Evolutionary conservation across 2,797 vertebrate species (phyloP).

Genomic region (Neosilurus hyrtlii): DNA sequence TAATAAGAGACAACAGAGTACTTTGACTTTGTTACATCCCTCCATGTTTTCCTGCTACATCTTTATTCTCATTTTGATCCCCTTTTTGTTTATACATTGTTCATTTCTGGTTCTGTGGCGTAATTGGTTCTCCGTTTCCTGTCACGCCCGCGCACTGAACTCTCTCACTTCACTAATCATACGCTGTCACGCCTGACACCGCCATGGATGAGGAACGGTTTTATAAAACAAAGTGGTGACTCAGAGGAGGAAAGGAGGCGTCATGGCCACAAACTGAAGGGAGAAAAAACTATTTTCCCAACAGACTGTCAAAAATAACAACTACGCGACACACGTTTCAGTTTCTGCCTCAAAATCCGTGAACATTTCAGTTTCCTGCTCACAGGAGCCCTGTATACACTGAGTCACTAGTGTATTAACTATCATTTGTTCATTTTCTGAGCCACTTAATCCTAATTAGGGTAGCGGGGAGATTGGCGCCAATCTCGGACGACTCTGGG

Average conservation of each 20-base stretch:
- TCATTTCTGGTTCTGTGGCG: not conserved
- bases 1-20: not conserved
- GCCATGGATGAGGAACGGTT: not conserved
- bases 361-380: not conserved
- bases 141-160: not conserved
- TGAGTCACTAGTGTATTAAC: no score
- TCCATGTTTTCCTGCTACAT: not conserved
- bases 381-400: no score
- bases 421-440: no score
- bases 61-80: not conserved
- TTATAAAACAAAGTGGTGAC: conserved; percentile 3
- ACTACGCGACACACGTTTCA: not conserved
- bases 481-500: no score
- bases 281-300: not conserved
- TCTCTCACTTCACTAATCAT: conserved; percentile 8
- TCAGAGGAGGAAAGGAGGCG: not conserved
- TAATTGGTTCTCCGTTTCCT: not conserved
- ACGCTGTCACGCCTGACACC: not conserved
- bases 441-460: no score
- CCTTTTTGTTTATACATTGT: not conserved
- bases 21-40: not conserved
- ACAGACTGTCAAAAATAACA: not conserved
- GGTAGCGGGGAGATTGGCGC: no score
- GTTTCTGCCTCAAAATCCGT: not conserved
- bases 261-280: not conserved